These are phyloP conservation scores for Diadumene lineata DNA, from an alignment of 92 coral and sea anemone genomes.

Conservation along the genomic window DNA sequence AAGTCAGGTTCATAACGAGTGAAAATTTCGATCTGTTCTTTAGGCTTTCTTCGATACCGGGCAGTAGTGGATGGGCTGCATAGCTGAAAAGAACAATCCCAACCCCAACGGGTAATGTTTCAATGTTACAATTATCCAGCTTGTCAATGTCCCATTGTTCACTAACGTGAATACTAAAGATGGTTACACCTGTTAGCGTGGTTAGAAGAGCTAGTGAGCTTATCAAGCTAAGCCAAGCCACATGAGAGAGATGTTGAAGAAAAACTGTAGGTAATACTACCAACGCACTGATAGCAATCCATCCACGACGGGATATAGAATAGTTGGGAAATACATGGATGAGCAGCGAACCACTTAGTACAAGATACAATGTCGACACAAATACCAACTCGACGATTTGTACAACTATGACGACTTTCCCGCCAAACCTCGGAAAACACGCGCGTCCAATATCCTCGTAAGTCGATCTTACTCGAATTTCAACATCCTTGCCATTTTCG, in stretches of 20 bases:
- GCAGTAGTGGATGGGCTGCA: conserved; percentile 64
- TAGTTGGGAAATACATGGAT: conserved; percentile 38
- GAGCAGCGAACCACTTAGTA: conserved; percentile 61
- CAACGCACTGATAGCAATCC: conserved; percentile 49
- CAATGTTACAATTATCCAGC: conserved; percentile 39
- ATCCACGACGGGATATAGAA: conserved; percentile 35
- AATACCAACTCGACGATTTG: conserved; percentile 49
- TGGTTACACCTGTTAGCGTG: conserved; percentile 50
- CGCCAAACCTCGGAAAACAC: conserved; percentile 51
- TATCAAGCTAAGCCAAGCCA: conserved; percentile 67
- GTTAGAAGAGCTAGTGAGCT: conserved; percentile 47
- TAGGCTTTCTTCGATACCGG: conserved; percentile 61
- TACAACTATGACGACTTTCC: conserved; percentile 42
- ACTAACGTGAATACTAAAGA: conserved; percentile 43
- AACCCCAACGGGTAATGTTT: conserved; percentile 52
- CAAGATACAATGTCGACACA: conserved; percentile 51
- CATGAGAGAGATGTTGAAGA: conserved; percentile 43
- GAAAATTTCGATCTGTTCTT: conserved; percentile 45
- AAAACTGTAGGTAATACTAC: conserved; percentile 62
- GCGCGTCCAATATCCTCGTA: conserved; percentile 56
- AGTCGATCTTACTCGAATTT: conserved; percentile 1
- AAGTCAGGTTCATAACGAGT: conserved; percentile 52
- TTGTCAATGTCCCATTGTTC: conserved; percentile 44
- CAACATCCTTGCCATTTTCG: neutral
- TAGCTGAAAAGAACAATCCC: conserved; percentile 66